These are phyloP conservation scores for Sycophila sp. DNA, from an alignment of 1,140 invertebrate genomes.

Conservation along the genomic window DNA sequence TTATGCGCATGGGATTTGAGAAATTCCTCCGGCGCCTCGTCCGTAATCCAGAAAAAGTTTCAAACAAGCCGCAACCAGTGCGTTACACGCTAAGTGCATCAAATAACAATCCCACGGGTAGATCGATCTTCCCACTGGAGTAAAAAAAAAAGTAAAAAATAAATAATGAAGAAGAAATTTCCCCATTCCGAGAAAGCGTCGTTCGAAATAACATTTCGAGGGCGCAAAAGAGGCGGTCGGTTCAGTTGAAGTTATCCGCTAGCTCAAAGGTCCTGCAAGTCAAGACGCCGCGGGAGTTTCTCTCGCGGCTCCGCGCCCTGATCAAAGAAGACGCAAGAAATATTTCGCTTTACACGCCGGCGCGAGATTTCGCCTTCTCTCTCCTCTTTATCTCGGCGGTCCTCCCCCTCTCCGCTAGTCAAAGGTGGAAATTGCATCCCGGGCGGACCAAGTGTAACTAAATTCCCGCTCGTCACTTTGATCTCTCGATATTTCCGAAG, in stretches of 20 bases:
- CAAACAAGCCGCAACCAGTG: no score
- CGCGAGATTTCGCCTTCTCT: constrained; percentile 36
- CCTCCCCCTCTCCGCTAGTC: constrained; percentile 9
- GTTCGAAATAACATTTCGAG: constrained; percentile 10
- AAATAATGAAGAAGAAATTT: no score
- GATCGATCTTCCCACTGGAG: no score
- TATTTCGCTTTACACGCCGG: constrained; percentile 43
- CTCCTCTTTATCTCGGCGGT: background rate
- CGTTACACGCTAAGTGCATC: no score
- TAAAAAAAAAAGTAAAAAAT: no score
- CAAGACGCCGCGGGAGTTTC: constrained; percentile 16
- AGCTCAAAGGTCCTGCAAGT: constrained; percentile 13
- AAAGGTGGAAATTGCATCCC: constrained; percentile 51
- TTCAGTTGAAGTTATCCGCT: background rate
- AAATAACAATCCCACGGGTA: no score
- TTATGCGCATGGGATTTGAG: no score
- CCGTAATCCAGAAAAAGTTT: no score
- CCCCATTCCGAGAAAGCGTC: background rate
- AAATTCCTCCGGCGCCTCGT: no score
- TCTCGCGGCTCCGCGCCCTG: constrained; percentile 22
- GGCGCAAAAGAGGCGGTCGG: constrained; percentile 16
- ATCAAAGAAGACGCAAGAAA: constrained; percentile 48
- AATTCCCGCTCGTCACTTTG: constrained; percentile 40
- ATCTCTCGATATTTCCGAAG: constrained; percentile 39
- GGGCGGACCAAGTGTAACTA: constrained; percentile 42